Base-by-base conservation (phyloP, 2,888 invertebrate species). In the Phaonia tiefii region DNA sequence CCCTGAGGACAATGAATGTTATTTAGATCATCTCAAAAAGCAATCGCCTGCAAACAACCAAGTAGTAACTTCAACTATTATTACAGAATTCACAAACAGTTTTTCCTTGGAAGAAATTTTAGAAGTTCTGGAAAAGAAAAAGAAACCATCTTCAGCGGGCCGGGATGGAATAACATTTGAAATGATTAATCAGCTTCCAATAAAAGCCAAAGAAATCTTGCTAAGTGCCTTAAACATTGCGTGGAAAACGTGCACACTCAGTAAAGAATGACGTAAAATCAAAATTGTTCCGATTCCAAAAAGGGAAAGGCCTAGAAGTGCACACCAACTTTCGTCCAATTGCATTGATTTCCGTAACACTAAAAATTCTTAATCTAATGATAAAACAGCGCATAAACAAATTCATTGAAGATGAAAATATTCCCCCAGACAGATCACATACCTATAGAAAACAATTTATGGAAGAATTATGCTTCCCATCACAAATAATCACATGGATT, bases 231-330 rank as follows among this genome's bases (percentile, higher is more conserved):
- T 56, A 5, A 54, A 56, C n/a, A 37, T 37, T 7, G 15, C 25
- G 31, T 76, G 76, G 76, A 31, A 15, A 2, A 49, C 13, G 2
- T 63, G 69, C 10, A 1, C 56, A 10, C 10, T 75, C 1, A n/a
- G 11, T 22, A 63, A 75, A n/a, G 60, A 77, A 17, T 74, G 70
- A 70, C 65, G 79, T 22, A 31, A 54, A 1, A n/a, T n/a, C n/a
- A n/a, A n/a, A n/a, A n/a, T n/a, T n/a, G n/a, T n/a, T n/a, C n/a
- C n/a, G n/a, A n/a, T n/a, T n/a, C n/a, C n/a, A n/a, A n/a, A n/a
- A n/a, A 75, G 75, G 39, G 60, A 60, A 11, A 15, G 44, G 1
- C 11, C 26, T 7, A 39, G 4, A 7, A 10, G 56, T 1, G 17
- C 17, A 1, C 70, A 49, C 49, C 1, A 75, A 70, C 8, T 58